Percentiles rank a stretch among this genome's conserved stretches.
phyloP scores from a whole-genome alignment of 2,888 invertebrate species.

The Standfussiana lucernea region DNA sequence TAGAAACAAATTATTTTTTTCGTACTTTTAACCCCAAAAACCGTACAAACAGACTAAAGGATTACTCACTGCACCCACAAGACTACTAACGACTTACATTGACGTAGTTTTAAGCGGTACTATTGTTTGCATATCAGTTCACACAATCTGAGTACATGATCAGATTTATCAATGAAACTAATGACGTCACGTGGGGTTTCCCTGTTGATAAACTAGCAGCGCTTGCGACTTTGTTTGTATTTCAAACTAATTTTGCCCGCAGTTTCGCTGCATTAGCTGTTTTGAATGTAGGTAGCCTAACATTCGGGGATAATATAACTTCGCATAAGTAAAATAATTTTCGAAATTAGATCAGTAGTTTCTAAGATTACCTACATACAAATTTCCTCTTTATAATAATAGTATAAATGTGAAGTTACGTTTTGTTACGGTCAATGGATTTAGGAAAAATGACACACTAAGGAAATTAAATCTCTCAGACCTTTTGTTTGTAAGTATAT shows the following conservation, averaged over 20 bases:
- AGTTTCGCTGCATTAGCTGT: background rate
- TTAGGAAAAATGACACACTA: background rate
- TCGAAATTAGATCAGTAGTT: background rate
- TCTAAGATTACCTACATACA: background rate
- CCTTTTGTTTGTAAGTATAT: background rate
- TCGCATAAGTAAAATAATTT: background rate
- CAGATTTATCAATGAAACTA: slow-evolving; percentile 43
- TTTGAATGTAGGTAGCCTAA: background rate
- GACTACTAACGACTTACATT: slow-evolving; percentile 12
- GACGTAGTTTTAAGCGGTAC: slow-evolving; percentile 30
- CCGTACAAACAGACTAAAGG: background rate
- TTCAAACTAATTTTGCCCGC: background rate
- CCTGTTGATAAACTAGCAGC: slow-evolving; percentile 8
- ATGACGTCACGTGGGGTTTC: slow-evolving; percentile 47
- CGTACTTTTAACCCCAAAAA: background rate
- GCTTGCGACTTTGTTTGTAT: background rate
- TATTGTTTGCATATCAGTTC: slow-evolving; percentile 44
- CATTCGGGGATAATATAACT: background rate
- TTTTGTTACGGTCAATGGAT: background rate
- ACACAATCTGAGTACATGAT: slow-evolving; percentile 35
- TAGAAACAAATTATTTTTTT: background rate
- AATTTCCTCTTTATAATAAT: background rate
- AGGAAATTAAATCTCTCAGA: background rate
- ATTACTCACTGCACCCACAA: background rate
- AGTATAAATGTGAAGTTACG: background rate